Evolutionary conservation across 2,888 invertebrate genomes (phyloP).

Genomic region (Allophyes oxyacanthae): DNA sequence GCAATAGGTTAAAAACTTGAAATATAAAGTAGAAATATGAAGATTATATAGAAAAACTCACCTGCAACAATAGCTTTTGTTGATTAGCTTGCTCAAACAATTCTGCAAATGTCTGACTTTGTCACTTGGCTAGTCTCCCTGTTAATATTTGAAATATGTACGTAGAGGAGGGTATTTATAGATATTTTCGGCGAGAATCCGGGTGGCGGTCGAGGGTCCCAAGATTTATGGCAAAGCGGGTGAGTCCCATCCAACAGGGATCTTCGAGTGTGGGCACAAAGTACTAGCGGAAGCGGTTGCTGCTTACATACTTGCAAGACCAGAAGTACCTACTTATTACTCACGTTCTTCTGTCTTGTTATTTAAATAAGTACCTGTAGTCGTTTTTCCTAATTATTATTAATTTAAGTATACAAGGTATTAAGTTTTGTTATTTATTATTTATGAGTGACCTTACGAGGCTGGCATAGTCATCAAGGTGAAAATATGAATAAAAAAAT

Average conservation of each 20-base stretch:
- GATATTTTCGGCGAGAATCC: constrained; percentile 88
- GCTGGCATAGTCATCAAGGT: too few species aligned
- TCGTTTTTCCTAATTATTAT: too few species aligned
- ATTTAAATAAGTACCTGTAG: too few species aligned
- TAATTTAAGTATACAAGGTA: too few species aligned
- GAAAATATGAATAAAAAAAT: too few species aligned
- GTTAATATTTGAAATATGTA: constrained; percentile 88
- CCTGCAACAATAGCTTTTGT: constrained; percentile 24
- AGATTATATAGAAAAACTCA: constrained; percentile 22
- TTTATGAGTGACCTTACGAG: too few species aligned
- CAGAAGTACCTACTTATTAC: neutral
- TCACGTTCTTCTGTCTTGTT: too few species aligned
- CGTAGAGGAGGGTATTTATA: constrained; percentile 85
- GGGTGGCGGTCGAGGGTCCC: constrained; percentile 88
- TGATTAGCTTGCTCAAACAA: constrained; percentile 49
- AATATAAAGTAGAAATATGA: constrained; percentile 19
- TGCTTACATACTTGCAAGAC: neutral
- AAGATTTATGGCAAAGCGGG: constrained; percentile 88
- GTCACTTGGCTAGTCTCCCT: constrained; percentile 72
- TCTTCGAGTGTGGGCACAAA: constrained; percentile 67
- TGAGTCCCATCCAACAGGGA: constrained; percentile 88
- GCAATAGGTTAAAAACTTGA: too few species aligned
- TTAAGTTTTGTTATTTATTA: too few species aligned
- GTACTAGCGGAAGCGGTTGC: constrained; percentile 47
- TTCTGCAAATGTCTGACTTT: constrained; percentile 67